Base-by-base conservation (phyloP, 2,113 vertebrate genomes). In the Spheniscus mendiculus region DNA sequence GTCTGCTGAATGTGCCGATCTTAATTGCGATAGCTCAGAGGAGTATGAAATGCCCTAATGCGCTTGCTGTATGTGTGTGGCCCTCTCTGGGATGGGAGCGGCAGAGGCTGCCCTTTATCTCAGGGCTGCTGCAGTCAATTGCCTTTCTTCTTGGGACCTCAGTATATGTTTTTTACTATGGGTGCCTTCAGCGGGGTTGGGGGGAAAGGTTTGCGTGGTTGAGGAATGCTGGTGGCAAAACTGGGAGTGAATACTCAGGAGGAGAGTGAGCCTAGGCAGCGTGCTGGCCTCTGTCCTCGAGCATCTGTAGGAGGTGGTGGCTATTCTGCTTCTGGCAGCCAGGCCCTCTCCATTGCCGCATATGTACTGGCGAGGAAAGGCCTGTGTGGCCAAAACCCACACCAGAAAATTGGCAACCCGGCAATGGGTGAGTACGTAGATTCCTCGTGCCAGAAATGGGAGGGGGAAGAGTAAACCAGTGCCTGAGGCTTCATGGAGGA, bases 1-100 rank as follows among this genome's bases (percentile, higher is more conserved):
- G 84, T 85, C 90, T 93, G 78, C 93, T 96, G 83, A 91, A 73
- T 89, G 29, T 30, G 81, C 81, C 2, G 62, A 94, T 97, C 11
- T 17, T 49, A 56, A 29, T 19, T 87, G 53, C 0, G 67, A 93
- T 94, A 96, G 93, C 78, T 91, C 49, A n/a, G 87, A 58, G 78
- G 74, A 78, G 67, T 63, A 61, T 63, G 71, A 74, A 93, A 49
- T 93, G 87, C 77, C 83, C 89, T 95, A 73, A 34, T 93, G 84
- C 87, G 90, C 84, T 94, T 79, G 80, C 77, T 89, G 2, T 36
- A 1, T 49, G 81, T 80, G 93, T 95, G 94, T 87, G 91, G 81
- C 82, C 62, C 20, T 85, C 45, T 73, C 53, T 0, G 2, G 65
- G 21, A 14, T 71, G 84, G 88, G 85, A 93, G 62, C 2, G 18